Evolutionary conservation across 2,888 invertebrate genomes (phyloP), one percentile per base, ranked within the genome.

Genomic region (Drosophila robusta): DNA sequence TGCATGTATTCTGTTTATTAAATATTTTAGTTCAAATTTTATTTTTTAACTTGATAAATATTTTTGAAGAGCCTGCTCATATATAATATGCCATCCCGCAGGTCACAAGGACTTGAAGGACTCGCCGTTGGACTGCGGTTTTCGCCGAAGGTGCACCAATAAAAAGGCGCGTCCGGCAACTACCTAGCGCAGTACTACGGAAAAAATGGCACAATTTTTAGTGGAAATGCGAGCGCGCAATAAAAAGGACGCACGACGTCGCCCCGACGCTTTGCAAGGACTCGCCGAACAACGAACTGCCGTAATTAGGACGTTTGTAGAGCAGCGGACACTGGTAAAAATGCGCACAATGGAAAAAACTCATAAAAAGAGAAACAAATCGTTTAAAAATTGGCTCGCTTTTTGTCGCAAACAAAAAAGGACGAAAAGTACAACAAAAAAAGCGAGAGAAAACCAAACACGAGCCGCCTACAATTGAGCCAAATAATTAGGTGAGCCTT

Each of bases 201-300:
- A 46, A 63, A 81, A 83, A 87, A 66, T 85, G 85, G 73, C 74
- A 87, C 78, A 90, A 90, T 90, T 90, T 90, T 90, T 89, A 90
- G 87, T 79, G 80, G 80, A 78, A 89, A 87, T 81, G 70, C 79
- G 78, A 78, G 74, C 80, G 77, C 68, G 77, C 56, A 78, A 79
- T 77, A 86, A 79, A 77, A 80, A 66, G 64, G 47, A 36, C 54
- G 32, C 62, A 38, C 60, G 51, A 67, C 38, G 16, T 44, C 8
- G 42, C n/a, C 34, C 34, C 1, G 1, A 0, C 11, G 32, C 11
- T 1, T 11, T 11, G 63, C 57, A 70, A 58, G 72, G 72, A 65
- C 55, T 58, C 62, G 16, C 16, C 22, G 45, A 54, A 70, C 46
- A 67, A 58, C 70, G 78, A 80, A 80, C 64, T 73, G 76, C 71